Evolutionary conservation across 2,113 vertebrate genomes (phyloP), one percentile per base, ranked within the genome.

Genomic region (Neotragus pygmaeus): DNA sequence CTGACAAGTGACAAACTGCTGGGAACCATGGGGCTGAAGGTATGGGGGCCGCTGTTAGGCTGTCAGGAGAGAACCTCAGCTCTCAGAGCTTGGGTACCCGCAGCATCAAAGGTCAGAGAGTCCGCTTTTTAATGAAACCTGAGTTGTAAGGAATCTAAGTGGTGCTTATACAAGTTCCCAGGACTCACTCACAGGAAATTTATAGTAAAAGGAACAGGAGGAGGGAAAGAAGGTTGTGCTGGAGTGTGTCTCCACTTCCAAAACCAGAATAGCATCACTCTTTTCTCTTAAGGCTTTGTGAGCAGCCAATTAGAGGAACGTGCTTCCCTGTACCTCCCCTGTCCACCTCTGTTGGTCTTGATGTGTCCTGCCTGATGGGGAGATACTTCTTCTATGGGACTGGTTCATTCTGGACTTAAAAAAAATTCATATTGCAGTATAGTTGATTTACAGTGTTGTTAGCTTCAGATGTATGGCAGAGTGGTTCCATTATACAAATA

Each of bases 1-100:
- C 13, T 94, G 98, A 98, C 96, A 96, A 94, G 96, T 49, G 97
- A 92, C 55, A 96, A 95, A 93, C 36, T 88, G 78, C 85, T 81
- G 66, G 80, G 60, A 91, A 73, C 90, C 93, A 58, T 2, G 21
- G 94, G 94, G 86, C 33, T 84, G 83, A 93, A 98, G 80, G 89
- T 97, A 96, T n/a, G 49, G 3, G 80, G 84, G 96, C 95, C 47
- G 58, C 94, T 62, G 75, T 97, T 58, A 60, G 80, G 86, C 94
- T 25, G 92, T 94, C 51, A 89, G 75, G 97, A 88, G 96, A 70
- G 39, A 95, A 15, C 6, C 73, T 85, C 49, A 70, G 86, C 27
- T 57, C 81, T 75, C 33, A 7, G 77, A 97, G 96, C 53, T 33
- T 11, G 47, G 33, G 36, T 27, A 30, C 33, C 85, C 85, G 84